A percentile compares a stretch with the other conserved stretches of the same genome.
phyloP scores from a whole-genome alignment of 1,140 invertebrate species.

The Eupristina koningsbergeri region DNA sequence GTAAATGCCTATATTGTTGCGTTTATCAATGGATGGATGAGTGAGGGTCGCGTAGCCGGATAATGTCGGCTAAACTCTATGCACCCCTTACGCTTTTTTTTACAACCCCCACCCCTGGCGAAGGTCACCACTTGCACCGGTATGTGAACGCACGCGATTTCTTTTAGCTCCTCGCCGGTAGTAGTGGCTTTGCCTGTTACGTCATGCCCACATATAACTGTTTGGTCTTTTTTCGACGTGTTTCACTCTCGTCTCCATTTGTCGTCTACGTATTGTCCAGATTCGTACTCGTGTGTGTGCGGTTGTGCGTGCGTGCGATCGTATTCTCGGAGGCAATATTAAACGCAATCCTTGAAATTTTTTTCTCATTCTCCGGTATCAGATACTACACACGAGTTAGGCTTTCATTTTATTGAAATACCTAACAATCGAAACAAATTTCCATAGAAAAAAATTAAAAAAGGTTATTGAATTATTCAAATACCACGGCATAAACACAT shows the following conservation, averaged over 20 bases:
- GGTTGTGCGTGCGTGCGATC: too few relatives aligned
- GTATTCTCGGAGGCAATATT: too few relatives aligned
- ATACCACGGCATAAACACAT: too few relatives aligned
- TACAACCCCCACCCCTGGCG: background rate
- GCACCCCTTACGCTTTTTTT: constrained; percentile 38
- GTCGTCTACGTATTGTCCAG: background rate
- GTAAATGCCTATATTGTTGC: constrained; percentile 74
- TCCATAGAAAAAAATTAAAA: too few relatives aligned
- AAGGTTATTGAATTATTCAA: too few relatives aligned
- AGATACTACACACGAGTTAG: background rate
- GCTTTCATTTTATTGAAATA: too few relatives aligned
- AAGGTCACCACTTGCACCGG: background rate
- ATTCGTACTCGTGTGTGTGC: too few relatives aligned
- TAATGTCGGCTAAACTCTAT: constrained; percentile 48
- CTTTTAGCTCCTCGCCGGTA: background rate
- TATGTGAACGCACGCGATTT: constrained; percentile 11
- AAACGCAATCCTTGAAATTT: background rate
- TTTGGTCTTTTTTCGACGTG: background rate
- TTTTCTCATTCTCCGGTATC: background rate
- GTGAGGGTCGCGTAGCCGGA: constrained; percentile 68
- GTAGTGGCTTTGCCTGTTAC: background rate
- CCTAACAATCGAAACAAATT: too few relatives aligned
- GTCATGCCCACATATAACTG: background rate
- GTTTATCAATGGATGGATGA: constrained; percentile 73
- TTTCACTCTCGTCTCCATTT: background rate